Evolutionary conservation across 2,113 vertebrate species (phyloP), one percentile per base, ranked within the genome.

Genomic region (Hypomesus transpacificus): DNA sequence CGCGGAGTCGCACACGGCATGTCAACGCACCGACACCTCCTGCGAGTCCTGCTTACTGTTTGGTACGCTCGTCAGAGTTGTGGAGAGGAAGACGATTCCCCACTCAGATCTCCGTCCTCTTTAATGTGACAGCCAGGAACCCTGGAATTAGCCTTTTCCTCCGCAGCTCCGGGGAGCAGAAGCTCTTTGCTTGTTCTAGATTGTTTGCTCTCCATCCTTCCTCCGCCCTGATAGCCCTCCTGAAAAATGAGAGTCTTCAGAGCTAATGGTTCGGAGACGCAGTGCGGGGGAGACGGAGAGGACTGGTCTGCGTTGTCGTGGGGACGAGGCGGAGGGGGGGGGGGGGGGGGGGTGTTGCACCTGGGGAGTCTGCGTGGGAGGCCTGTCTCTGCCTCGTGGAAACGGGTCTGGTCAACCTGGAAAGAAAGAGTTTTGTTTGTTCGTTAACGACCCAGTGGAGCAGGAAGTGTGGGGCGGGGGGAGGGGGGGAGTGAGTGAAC

Each of bases 371-470:
- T 66, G 75, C 75, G 83, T 70, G 78, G 77, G 83, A 81, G 83
- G 84, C 73, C 59, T 75, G 68, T 78, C 73, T 72, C 72, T 22
- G 59, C 21, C 22, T 58, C 22, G 51, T 87, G 77, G 81, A 81
- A 78, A 61, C 71, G 79, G 68, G 74, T 74, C n/a, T 34, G 65
- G 80, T 73, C 82, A 68, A 80, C 87, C 76, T 68, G 71, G 84
- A 85, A 82, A 87, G 82, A 82, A 82, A 75, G 70, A 68, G 52
- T 81, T 87, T 90, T 87, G 87, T 87, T 91, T 89, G 87, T 90
- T 89, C 79, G 87, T 89, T 87, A 87, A 73, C 75, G 80, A 72
- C 82, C 85, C 81, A 86, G 88, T 85, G 81, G 84, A 89, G 83
- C 76, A 84, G 78, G 85, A 84, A 83, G 77, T 74, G 71, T 56